Evolutionary conservation across 2,113 vertebrate genomes (phyloP).

Genomic region (Aythya baeri): DNA sequence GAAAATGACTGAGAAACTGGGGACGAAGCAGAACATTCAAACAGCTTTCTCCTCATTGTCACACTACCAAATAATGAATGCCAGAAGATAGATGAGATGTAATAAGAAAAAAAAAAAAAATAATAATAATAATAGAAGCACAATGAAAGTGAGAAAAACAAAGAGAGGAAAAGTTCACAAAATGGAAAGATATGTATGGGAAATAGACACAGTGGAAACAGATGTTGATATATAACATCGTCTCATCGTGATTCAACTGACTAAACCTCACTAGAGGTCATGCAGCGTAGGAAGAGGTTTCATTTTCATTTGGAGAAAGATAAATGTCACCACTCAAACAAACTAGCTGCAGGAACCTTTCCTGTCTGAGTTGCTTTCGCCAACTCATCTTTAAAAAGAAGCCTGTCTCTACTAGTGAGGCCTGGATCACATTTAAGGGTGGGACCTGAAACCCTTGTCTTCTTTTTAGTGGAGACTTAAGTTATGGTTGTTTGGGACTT

Average conservation of each 20-base stretch:
- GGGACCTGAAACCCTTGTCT: background rate
- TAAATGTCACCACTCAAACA: conserved; percentile 42
- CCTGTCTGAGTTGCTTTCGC: background rate
- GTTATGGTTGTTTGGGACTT: background rate
- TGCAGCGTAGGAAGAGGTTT: conserved; percentile 33
- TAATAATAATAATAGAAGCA: background rate
- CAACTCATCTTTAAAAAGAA: conserved; percentile 16
- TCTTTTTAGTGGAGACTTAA: background rate
- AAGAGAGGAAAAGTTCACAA: background rate
- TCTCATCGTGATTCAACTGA: conserved; percentile 11
- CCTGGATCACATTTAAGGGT: conserved; percentile 21
- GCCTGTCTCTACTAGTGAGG: background rate
- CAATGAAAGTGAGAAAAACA: background rate
- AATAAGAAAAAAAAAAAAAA: background rate
- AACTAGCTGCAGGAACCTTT: conserved; percentile 29
- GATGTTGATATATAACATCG: conserved; percentile 18
- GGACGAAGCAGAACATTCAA: background rate
- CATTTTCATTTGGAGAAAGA: conserved; percentile 61
- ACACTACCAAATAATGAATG: background rate
- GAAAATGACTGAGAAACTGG: background rate
- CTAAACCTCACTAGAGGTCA: conserved; percentile 34
- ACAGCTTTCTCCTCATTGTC: background rate
- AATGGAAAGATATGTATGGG: background rate
- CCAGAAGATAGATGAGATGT: background rate
- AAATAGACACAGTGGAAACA: background rate